Conservation (phyloP, 2,797 vertebrate genomes). For the Siniperca undulata region DNA sequence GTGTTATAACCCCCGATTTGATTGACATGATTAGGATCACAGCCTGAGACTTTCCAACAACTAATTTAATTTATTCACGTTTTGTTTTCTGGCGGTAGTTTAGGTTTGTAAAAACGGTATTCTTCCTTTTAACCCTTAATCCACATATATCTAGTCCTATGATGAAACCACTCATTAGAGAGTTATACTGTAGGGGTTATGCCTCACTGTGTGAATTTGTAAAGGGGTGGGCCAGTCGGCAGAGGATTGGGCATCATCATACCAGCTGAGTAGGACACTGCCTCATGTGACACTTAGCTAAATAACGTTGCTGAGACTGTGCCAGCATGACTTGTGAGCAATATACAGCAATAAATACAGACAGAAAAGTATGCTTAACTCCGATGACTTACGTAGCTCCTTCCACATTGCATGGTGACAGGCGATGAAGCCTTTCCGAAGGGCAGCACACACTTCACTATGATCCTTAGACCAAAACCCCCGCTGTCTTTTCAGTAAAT, state of each 20-base stretch:
- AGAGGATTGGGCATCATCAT: constrained; percentile 1
- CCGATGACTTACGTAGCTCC: constrained; percentile 92
- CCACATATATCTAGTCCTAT: not conserved
- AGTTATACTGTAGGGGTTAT: not conserved
- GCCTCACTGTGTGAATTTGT: constrained; percentile 7
- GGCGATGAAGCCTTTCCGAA: constrained; percentile 96
- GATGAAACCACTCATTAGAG: not conserved
- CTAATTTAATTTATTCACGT: not conserved
- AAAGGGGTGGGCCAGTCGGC: not conserved
- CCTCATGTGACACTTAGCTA: constrained; percentile 31
- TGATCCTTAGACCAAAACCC: constrained; percentile 91
- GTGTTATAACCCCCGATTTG: not conserved
- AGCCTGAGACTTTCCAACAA: not conserved
- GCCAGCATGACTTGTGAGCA: not conserved
- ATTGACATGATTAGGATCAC: not conserved
- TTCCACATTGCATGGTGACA: constrained; percentile 99
- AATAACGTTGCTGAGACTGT: not conserved
- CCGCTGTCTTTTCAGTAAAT: constrained; percentile 90
- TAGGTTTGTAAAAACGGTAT: not conserved
- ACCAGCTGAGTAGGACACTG: constrained; percentile 32
- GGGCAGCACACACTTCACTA: constrained; percentile 92
- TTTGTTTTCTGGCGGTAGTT: no score
- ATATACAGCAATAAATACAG: not conserved
- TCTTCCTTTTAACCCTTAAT: not conserved
- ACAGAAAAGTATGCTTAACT: not conserved